phyloP scores from a whole-genome alignment of 2,888 invertebrate genomes.

The Panzeria rudis region DNA sequence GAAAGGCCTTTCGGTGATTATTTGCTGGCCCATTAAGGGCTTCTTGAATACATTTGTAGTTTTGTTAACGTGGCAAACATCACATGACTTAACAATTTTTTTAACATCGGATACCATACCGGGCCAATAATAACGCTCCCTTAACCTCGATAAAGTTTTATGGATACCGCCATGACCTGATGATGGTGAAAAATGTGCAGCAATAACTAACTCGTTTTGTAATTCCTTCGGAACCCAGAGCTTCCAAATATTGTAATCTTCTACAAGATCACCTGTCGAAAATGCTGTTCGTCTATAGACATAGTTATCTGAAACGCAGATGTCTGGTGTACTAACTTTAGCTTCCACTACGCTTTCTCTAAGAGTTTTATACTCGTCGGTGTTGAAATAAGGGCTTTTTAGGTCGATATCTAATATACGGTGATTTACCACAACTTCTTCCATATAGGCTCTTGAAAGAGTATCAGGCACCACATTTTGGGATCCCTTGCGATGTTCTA shows the following conservation, averaged over 20 bases:
- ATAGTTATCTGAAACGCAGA: neutral
- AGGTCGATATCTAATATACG: neutral
- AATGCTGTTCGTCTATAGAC: constrained; percentile 21
- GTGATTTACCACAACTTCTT: no score
- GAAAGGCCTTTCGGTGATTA: neutral
- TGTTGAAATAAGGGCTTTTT: neutral
- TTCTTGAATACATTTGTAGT: neutral
- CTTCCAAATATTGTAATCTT: constrained; percentile 17
- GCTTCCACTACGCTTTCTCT: neutral
- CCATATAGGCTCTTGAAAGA: constrained; percentile 31
- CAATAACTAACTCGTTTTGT: no score
- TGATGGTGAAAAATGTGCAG: neutral
- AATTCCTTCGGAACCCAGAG: constrained; percentile 17
- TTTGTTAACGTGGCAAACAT: no score
- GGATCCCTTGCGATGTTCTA: no score
- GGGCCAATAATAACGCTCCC: no score
- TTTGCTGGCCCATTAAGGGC: neutral
- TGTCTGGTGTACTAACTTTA: neutral
- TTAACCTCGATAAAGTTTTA: no score
- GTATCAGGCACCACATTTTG: constrained; percentile 60
- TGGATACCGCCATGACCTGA: neutral
- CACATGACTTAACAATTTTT: no score
- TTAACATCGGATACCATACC: neutral
- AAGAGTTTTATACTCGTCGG: neutral
- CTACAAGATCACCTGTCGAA: neutral